Conservation (phyloP, 2,113 vertebrate species). For the Pygoscelis adeliae region DNA sequence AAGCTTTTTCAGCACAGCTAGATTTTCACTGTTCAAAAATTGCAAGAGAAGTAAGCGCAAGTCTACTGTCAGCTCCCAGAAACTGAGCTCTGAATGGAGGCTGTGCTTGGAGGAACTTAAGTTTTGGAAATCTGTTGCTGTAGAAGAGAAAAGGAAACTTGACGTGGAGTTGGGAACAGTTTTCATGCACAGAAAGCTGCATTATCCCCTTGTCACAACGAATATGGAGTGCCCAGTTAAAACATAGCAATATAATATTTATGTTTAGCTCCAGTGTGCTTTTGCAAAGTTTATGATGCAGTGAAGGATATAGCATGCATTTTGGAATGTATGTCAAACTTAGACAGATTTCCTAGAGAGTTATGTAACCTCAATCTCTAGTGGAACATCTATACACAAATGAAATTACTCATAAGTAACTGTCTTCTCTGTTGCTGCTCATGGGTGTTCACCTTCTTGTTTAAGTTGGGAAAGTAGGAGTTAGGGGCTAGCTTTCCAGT, state of each 20-base stretch:
- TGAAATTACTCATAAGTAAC: neutral
- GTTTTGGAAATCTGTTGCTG: neutral
- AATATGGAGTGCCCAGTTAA: neutral
- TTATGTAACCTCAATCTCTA: slow-evolving; percentile 2
- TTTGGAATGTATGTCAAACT: neutral
- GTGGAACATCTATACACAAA: neutral
- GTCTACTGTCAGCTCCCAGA: neutral
- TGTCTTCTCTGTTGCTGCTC: neutral
- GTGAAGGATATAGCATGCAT: neutral
- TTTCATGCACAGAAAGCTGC: neutral
- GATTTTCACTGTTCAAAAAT: neutral
- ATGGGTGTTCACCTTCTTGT: neutral
- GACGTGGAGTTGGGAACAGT: neutral
- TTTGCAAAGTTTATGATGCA: slow-evolving; percentile 46
- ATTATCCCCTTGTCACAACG: slow-evolving; percentile 15
- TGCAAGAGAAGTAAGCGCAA: neutral
- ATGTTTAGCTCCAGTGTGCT: neutral
- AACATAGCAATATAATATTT: slow-evolving; percentile 44
- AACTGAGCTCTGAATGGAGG: neutral
- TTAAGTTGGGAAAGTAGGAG: neutral
- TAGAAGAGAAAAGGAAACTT: neutral
- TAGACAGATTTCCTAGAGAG: neutral
- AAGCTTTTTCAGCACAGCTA: neutral
- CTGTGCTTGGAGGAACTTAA: neutral
- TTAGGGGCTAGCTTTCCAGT: neutral